Evolutionary conservation across 2,888 invertebrate genomes (phyloP), one percentile per base, ranked within the genome.

Genomic region (Atherix ibis): DNA sequence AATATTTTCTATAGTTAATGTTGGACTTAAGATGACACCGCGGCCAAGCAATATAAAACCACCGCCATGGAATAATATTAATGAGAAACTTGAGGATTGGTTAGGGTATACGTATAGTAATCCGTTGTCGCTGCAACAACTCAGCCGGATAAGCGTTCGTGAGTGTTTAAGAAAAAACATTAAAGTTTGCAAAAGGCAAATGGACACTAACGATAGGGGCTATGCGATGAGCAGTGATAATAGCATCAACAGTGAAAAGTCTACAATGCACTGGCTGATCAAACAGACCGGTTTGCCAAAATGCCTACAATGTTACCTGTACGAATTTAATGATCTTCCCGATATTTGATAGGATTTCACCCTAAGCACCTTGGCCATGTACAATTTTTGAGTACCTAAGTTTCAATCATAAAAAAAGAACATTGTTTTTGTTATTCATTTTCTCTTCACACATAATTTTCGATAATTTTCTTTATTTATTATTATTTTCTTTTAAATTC

Each of bases 281-380:
- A 47, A 48, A 28, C 46, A 50, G 37, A 48, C 55, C 18, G 52
- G 45, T 32, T 47, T 59, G 34, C 60, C 59, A 9, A 41, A 38
- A 22, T 45, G 46, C 3, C 36, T 59, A 18, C 52, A 57, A 36
- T 44, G 41, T 36, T 60, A 50, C 43, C 42, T 60, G 9, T 44
- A 45, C 41, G 49, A 57, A 10, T 58, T 54, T 37, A 43, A 49
- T 31, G 60, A 59, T 41, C 42, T 57, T 38, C 50, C 53, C 24
- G 18, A 34, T 22, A 37, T 37, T 31, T 34, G 34, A 37, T 34
- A 18, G 19, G 27, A 34, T 27, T 34, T 28, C 16, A 17, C 36
- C 5, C 19, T 33, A 28, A 18, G 39, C 14, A 39, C 34, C 18
- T 24, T 36, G 8, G 31, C 27, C 27, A 33, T 33, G 27, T 39